These are phyloP conservation scores for Pycnomerus fuliginosus DNA, from an alignment of 2,888 invertebrate genomes.

Conservation along the genomic window DNA sequence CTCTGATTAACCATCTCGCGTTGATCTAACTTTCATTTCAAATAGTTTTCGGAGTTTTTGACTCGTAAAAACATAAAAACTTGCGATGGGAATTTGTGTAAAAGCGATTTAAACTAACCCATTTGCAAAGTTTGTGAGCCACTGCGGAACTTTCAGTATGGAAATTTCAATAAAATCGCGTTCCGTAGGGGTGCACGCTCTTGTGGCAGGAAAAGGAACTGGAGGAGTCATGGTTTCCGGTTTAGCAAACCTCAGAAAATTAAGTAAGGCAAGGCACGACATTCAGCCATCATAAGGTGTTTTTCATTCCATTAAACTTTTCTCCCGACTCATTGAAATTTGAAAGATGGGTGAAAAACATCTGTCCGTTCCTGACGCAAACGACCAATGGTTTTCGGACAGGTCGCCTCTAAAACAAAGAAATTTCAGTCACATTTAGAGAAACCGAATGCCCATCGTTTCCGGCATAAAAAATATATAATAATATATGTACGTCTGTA, in stretches of 20 bases:
- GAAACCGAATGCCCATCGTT: conserved; percentile 44
- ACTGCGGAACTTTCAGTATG: background rate
- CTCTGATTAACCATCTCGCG: too few relatives aligned
- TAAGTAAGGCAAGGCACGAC: conserved; percentile 42
- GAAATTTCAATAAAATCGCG: conserved; percentile 23
- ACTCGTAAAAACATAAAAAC: too few relatives aligned
- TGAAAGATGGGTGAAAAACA: background rate
- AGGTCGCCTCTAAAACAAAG: conserved; percentile 21
- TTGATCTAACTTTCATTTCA: too few relatives aligned
- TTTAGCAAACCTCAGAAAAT: conserved; percentile 37
- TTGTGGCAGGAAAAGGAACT: conserved; percentile 49
- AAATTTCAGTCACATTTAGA: conserved; percentile 27
- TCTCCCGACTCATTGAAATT: background rate
- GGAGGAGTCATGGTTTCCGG: conserved; percentile 50
- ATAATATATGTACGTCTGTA: conserved; percentile 49
- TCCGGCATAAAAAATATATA: conserved; percentile 54
- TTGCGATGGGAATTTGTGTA: background rate
- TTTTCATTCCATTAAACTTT: background rate
- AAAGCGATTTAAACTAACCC: background rate
- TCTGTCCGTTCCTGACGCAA: conserved; percentile 5
- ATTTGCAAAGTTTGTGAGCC: background rate
- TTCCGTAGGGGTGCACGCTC: conserved; percentile 28
- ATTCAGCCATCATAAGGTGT: conserved; percentile 38
- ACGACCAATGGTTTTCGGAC: conserved; percentile 7
- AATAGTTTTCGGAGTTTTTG: too few relatives aligned